phyloP scores from a whole-genome alignment of 2,113 vertebrate species.

The Megalops atlanticus region DNA sequence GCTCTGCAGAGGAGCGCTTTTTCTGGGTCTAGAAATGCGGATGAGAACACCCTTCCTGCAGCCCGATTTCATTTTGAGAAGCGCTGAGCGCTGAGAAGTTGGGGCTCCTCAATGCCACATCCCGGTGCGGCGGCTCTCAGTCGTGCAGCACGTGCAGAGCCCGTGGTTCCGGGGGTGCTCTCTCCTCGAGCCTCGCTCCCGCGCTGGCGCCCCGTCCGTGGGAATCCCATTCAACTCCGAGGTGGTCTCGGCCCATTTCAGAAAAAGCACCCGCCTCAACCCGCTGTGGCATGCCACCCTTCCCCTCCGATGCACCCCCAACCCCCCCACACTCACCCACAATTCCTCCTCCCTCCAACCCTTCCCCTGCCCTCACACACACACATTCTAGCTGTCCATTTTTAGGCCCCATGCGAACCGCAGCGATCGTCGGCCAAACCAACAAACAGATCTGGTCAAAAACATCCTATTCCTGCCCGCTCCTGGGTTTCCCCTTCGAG shows the following conservation, averaged over 20 bases:
- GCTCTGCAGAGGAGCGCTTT: not conserved
- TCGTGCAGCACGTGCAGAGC: not conserved
- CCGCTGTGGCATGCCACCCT: not conserved
- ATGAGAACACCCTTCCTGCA: not conserved
- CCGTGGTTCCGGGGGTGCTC: not conserved
- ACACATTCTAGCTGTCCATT: constrained; percentile 52
- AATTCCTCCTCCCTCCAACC: constrained; percentile 28
- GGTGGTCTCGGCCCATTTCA: constrained; percentile 58
- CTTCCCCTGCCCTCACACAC: not conserved
- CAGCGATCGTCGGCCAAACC: constrained; percentile 57
- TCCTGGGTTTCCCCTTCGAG: constrained; percentile 59
- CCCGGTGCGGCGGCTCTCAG: not conserved
- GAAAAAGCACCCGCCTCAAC: constrained; percentile 33
- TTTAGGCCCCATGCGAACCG: constrained; percentile 59
- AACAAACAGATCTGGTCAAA: constrained; percentile 64
- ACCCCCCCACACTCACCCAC: constrained; percentile 28
- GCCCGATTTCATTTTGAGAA: not conserved
- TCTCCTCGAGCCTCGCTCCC: constrained; percentile 61
- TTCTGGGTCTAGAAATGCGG: not conserved
- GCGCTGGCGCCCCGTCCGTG: constrained; percentile 56
- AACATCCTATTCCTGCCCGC: constrained; percentile 64
- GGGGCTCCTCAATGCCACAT: not conserved
- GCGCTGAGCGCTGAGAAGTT: not conserved
- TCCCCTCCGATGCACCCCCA: constrained; percentile 46
- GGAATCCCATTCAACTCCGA: constrained; percentile 64